Percentiles rank a stretch among this genome's conserved stretches.
These are phyloP conservation scores for Coturnix japonica DNA, from an alignment of 2,113 vertebrate species.

Conservation along the genomic window DNA sequence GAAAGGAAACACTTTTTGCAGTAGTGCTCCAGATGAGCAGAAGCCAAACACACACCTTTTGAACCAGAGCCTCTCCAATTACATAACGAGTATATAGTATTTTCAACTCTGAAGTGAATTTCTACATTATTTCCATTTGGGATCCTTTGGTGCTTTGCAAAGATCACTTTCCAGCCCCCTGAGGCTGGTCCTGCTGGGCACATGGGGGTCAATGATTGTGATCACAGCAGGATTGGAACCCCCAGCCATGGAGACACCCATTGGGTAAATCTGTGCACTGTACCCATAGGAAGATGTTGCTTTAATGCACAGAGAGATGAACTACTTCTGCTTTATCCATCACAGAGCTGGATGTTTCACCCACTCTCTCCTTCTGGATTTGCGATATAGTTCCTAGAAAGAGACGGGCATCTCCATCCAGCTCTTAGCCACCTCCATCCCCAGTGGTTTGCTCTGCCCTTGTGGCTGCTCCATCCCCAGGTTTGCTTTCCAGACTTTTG, in stretches of 20 bases:
- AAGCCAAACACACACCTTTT: background rate
- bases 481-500: background rate
- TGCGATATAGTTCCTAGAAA: background rate
- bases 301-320: background rate
- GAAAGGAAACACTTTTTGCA: background rate
- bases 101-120: background rate
- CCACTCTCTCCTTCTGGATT: fast-evolving
- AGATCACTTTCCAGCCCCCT: background rate
- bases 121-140: fast-evolving
- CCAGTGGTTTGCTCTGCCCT: background rate
- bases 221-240: background rate
- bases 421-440: background rate
- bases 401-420: fast-evolving
- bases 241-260: background rate
- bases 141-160: background rate
- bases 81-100: background rate
- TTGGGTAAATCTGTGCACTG: fast-evolving
- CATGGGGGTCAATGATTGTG: fast-evolving
- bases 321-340: background rate
- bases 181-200: background rate
- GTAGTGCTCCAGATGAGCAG: background rate
- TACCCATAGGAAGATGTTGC: background rate
- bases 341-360: background rate
- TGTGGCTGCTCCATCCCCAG: background rate
- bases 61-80: background rate